Evolutionary conservation across 2,888 invertebrate species (phyloP).

Genomic region (Trichopria drosophilae): DNA sequence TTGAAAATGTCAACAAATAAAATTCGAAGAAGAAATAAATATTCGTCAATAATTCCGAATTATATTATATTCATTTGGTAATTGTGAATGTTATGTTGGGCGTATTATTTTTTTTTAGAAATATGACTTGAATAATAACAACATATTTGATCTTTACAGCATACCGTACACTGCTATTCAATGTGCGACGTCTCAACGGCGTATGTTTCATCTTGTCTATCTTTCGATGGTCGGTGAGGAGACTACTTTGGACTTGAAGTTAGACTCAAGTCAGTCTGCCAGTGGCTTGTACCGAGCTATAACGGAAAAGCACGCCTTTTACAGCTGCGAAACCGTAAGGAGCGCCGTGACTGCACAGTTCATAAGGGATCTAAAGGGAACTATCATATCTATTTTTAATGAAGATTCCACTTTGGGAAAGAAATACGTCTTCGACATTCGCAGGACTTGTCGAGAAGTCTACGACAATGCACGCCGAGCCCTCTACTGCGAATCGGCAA

Average conservation of each 20-base stretch:
- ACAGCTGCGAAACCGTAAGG: conserved; percentile 88
- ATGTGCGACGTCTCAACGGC: conserved; percentile 74
- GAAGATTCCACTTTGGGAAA: conserved; percentile 84
- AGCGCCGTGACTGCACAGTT: conserved; percentile 87
- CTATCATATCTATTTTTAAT: conserved; percentile 88
- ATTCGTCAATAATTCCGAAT: not conserved
- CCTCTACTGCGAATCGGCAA: conserved; percentile 62
- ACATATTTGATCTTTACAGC: conserved; percentile 57
- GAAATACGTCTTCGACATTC: conserved; percentile 88
- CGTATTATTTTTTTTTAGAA: conserved; percentile 1
- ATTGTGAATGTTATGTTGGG: no score
- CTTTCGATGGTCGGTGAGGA: conserved; percentile 70
- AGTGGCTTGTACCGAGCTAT: conserved; percentile 83
- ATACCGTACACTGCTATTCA: conserved; percentile 82
- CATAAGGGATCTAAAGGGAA: conserved; percentile 86
- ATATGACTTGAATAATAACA: not conserved
- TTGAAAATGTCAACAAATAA: no score
- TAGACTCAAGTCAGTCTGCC: conserved; percentile 79
- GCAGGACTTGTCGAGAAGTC: conserved; percentile 84
- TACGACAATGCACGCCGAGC: conserved; percentile 84
- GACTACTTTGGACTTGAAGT: conserved; percentile 74
- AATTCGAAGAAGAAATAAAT: no score
- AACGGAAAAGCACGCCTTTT: conserved; percentile 90
- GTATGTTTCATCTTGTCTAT: conserved; percentile 76
- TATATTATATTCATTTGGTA: no score